Evolutionary conservation across 2,113 vertebrate genomes (phyloP).

Genomic region (Sus scrofa): DNA sequence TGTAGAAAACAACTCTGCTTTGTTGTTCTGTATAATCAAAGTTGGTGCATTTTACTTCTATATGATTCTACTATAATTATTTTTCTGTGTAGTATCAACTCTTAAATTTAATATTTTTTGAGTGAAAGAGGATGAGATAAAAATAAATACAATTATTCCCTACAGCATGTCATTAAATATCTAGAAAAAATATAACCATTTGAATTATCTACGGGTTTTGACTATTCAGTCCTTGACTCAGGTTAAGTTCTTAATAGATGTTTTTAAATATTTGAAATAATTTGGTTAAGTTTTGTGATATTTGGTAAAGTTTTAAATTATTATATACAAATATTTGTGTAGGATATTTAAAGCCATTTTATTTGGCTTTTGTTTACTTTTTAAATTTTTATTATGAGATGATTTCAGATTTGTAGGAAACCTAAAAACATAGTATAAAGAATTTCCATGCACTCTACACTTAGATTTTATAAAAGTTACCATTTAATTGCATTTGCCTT

Average conservation of each 20-base stretch:
- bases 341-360: neutral
- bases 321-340: neutral
- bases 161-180: neutral
- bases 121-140: neutral
- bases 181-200: neutral
- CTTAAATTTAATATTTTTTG: neutral
- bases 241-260: neutral
- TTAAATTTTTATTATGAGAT: neutral
- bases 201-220: neutral
- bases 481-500: neutral
- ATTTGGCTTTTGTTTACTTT: neutral
- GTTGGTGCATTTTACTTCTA: neutral
- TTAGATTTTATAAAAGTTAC: neutral
- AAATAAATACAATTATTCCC: neutral
- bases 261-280: neutral
- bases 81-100: neutral
- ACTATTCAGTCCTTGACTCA: neutral
- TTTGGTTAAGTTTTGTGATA: neutral
- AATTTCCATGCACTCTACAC: neutral
- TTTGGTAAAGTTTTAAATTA: neutral
- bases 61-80: neutral
- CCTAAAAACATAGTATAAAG: neutral
- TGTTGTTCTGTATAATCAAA: neutral
- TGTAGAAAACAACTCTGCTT: neutral
- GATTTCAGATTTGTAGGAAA: neutral